Conservation (phyloP, 2,797 vertebrate genomes). For the Carduelis carduelis region DNA sequence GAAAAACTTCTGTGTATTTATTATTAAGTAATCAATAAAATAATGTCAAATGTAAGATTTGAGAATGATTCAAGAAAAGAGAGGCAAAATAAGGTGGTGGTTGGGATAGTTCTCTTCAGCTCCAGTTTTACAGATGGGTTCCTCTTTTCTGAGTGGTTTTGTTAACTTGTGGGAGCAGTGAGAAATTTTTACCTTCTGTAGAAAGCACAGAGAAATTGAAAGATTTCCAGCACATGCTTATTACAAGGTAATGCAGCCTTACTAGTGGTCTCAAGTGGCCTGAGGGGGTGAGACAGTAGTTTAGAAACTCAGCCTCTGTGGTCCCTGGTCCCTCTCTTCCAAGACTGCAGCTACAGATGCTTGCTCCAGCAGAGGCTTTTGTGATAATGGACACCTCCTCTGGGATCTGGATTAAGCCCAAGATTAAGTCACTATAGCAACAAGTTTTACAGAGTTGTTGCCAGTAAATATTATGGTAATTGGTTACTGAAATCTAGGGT, state of each 20-base stretch:
- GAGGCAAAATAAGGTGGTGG: background rate
- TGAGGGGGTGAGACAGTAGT: conserved; percentile 5
- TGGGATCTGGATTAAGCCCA: conserved; percentile 13
- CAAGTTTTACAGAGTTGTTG: background rate
- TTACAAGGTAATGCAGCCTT: background rate
- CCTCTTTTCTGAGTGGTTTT: background rate
- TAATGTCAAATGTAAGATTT: background rate
- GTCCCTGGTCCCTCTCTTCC: background rate
- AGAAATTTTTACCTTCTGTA: background rate
- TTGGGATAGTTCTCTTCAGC: background rate
- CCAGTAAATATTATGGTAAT: conserved; percentile 53
- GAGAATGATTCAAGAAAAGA: background rate
- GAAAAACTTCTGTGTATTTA: background rate
- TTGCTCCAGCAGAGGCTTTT: background rate
- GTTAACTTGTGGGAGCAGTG: background rate
- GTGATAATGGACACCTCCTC: conserved; percentile 6
- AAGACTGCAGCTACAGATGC: background rate
- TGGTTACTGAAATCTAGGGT: conserved; percentile 33
- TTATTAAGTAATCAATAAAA: background rate
- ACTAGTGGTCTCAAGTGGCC: background rate
- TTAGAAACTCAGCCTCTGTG: background rate
- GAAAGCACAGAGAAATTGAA: background rate
- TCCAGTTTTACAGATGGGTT: background rate
- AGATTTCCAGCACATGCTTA: background rate
- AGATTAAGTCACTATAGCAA: conserved; percentile 33